Evolutionary conservation across 2,888 invertebrate genomes (phyloP).

Genomic region (Andrena minutula): DNA sequence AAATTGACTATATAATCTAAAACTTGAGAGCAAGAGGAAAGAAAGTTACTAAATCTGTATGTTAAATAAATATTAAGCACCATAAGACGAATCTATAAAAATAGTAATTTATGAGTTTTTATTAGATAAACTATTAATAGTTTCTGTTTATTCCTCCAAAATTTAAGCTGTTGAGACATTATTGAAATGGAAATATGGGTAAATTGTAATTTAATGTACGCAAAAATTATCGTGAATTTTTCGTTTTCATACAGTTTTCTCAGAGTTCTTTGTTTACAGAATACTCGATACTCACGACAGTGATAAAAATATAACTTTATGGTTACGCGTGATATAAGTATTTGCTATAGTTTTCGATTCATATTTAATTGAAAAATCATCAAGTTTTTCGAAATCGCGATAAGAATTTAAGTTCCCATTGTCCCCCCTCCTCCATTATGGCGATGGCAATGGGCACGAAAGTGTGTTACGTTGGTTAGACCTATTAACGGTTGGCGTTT

Average conservation of each 20-base stretch:
- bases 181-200: neutral
- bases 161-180: neutral
- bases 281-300: neutral
- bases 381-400: neutral
- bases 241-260: constrained; percentile 12
- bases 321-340: neutral
- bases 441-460: neutral
- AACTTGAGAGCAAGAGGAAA: constrained; percentile 22
- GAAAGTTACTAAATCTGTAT: constrained; percentile 36
- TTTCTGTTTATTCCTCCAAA: neutral
- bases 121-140: neutral
- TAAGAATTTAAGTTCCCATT: neutral
- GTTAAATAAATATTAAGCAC: neutral
- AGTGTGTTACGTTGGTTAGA: constrained; percentile 42
- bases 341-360: neutral
- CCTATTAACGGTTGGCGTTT: constrained; percentile 4
- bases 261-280: constrained; percentile 5
- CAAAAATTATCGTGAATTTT: neutral
- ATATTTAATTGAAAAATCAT: neutral
- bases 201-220: neutral
- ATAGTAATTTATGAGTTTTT: neutral
- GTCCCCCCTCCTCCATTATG: neutral
- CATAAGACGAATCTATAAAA: neutral
- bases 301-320: neutral
- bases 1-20: neutral